A percentile compares a stretch with the other conserved stretches of the same genome.
Evolutionary conservation across 2,888 invertebrate genomes (phyloP).

Genomic region (Cheilosia vulpina): DNA sequence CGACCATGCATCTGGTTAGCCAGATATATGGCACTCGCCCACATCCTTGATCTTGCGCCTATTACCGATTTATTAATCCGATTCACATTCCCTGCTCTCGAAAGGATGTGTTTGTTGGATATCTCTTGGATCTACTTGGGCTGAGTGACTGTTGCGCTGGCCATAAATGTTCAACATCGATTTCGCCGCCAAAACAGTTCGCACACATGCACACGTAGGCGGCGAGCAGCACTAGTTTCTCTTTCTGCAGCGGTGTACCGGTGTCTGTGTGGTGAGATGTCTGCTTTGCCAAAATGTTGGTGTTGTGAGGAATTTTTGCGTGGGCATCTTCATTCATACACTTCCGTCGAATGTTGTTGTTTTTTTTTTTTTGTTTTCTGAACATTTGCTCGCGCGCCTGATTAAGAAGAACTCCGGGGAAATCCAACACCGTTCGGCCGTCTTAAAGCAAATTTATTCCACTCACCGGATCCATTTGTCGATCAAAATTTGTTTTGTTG

Average conservation of each 20-base stretch:
- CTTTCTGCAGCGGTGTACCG: neutral
- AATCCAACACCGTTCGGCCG: conserved; percentile 2
- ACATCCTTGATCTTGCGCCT: conserved; percentile 69
- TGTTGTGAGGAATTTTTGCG: conserved; percentile 36
- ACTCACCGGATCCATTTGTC: conserved; percentile 47
- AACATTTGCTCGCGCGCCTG: conserved; percentile 14
- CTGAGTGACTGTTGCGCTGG: conserved; percentile 16
- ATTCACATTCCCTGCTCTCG: conserved; percentile 33
- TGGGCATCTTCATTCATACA: conserved; percentile 63
- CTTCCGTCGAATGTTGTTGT: conserved; percentile 50
- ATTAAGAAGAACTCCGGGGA: neutral
- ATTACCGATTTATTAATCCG: conserved; percentile 58
- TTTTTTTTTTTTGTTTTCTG: conserved; percentile 1
- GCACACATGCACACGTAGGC: conserved; percentile 19
- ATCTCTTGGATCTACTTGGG: conserved; percentile 15
- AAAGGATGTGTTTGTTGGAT: conserved; percentile 41
- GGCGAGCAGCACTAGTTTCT: conserved; percentile 11
- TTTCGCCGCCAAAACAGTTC: conserved; percentile 11
- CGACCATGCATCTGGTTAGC: conserved; percentile 10
- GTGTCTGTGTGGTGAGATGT: neutral
- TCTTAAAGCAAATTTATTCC: conserved; percentile 33
- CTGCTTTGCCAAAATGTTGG: conserved; percentile 22
- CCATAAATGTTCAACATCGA: conserved; percentile 55
- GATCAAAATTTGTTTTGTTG: neutral
- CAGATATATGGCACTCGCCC: conserved; percentile 30